Conservation (phyloP, 1,140 invertebrate species). For the Drosophila elegans region DNA sequence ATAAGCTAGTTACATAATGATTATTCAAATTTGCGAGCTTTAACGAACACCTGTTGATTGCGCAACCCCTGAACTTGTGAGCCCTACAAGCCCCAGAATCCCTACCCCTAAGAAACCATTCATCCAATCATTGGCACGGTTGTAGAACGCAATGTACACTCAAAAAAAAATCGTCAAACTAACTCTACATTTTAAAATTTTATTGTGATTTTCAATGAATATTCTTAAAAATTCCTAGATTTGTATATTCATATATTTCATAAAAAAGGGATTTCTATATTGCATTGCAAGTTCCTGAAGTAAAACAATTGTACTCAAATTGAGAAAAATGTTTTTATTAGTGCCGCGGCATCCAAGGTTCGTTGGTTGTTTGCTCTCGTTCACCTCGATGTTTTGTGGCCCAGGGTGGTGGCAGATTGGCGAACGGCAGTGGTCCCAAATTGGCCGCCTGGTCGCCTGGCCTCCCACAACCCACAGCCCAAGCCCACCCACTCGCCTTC, state of each 20-base stretch:
- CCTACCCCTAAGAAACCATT: background rate
- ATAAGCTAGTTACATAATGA: constrained; percentile 32
- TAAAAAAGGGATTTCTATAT: no score
- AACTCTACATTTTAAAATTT: no score
- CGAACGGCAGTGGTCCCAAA: constrained; percentile 28
- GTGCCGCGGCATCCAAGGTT: constrained; percentile 11
- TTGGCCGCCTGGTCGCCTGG: constrained; percentile 31
- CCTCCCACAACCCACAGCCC: constrained; percentile 3
- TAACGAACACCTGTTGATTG: constrained; percentile 31
- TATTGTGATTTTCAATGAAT: no score
- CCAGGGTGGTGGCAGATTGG: constrained; percentile 16
- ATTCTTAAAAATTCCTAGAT: no score
- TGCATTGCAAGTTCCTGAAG: no score
- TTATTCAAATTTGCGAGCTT: constrained; percentile 27
- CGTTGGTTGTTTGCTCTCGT: constrained; percentile 38
- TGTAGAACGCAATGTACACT: constrained; percentile 7
- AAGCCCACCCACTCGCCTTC: background rate
- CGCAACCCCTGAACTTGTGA: background rate
- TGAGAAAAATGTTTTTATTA: background rate
- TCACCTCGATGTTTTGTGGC: constrained; percentile 30
- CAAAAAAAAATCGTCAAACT: no score
- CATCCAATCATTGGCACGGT: background rate
- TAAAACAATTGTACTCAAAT: background rate
- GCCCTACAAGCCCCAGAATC: background rate
- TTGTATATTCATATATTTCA: no score